Evolutionary conservation across 2,113 vertebrate genomes (phyloP).

Genomic region (Pachycephala philippinensis): DNA sequence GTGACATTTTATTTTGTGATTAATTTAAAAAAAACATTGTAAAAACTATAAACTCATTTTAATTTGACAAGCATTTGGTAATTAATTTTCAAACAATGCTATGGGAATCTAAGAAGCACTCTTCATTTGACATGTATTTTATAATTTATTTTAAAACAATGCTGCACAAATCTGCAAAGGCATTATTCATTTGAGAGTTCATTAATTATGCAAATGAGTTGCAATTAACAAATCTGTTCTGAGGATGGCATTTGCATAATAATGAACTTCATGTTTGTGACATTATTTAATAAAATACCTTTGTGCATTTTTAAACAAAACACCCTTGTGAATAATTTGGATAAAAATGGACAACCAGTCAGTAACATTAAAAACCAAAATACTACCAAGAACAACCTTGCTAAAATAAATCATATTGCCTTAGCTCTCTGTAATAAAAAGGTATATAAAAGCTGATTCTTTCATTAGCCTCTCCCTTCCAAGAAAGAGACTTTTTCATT

Average conservation of each 20-base stretch:
- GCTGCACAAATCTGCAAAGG: constrained; percentile 86
- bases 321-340: constrained; percentile 66
- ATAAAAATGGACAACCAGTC: constrained; percentile 62
- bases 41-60: constrained; percentile 79
- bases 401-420: constrained; percentile 54
- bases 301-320: constrained; percentile 81
- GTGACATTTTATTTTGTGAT: constrained; percentile 79
- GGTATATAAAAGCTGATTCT: constrained; percentile 2
- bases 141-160: constrained; percentile 92
- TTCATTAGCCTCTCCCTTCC: constrained; percentile 37
- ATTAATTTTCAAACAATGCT: constrained; percentile 83
- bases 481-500: constrained; percentile 48
- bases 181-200: constrained; percentile 93
- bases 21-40: constrained; percentile 78
- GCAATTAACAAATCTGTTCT: constrained; percentile 95
- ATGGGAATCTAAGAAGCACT: constrained; percentile 75
- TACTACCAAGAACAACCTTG: constrained; percentile 19
- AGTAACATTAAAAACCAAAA: constrained; percentile 52
- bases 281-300: constrained; percentile 91
- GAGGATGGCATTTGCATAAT: constrained; percentile 90
- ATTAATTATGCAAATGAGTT: constrained; percentile 96
- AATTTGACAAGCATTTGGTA: constrained; percentile 82
- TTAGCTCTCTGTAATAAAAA: constrained; percentile 51
- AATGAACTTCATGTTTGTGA: constrained; percentile 88
- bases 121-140: constrained; percentile 85